phyloP scores from a whole-genome alignment of 92 coral and sea anemone species.

The Actinernus sp. region DNA sequence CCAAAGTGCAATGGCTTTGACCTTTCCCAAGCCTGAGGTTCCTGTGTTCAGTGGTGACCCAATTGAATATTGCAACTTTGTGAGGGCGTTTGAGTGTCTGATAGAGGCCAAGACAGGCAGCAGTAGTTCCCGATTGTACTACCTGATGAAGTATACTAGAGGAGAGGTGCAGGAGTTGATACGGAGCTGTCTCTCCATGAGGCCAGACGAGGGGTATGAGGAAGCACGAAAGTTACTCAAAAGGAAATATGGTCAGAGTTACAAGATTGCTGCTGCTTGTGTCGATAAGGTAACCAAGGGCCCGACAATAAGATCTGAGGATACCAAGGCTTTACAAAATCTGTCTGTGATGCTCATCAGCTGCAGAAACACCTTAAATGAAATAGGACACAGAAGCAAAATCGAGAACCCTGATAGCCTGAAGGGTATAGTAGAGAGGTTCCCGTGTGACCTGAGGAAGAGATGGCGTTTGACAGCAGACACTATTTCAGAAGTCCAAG shows the following conservation, averaged over 20 bases:
- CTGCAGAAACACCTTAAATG: constrained; percentile 1
- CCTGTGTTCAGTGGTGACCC: no score
- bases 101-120: constrained; percentile 25
- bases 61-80: no score
- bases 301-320: constrained; percentile 5
- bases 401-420: constrained; percentile 1
- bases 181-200: constrained; percentile 35
- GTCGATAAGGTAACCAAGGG: no score
- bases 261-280: constrained; percentile 30
- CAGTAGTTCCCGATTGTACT: constrained; percentile 33
- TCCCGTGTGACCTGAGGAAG: background rate
- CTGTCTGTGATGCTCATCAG: constrained; percentile 3
- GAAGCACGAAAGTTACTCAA: constrained; percentile 6
- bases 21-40: no score
- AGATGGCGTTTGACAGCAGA: background rate
- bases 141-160: constrained; percentile 19
- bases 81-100: constrained; percentile 46
- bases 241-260: constrained; percentile 41
- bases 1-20: no score
- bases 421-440: constrained; percentile 1
- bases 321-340: background rate
- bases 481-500: background rate
- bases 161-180: no score
- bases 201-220: constrained; percentile 6
- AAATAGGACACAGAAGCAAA: background rate